Evolutionary conservation across 1,140 invertebrate species (phyloP), one percentile per base, ranked within the genome.

Genomic region (Camponotus pennsylvanicus): DNA sequence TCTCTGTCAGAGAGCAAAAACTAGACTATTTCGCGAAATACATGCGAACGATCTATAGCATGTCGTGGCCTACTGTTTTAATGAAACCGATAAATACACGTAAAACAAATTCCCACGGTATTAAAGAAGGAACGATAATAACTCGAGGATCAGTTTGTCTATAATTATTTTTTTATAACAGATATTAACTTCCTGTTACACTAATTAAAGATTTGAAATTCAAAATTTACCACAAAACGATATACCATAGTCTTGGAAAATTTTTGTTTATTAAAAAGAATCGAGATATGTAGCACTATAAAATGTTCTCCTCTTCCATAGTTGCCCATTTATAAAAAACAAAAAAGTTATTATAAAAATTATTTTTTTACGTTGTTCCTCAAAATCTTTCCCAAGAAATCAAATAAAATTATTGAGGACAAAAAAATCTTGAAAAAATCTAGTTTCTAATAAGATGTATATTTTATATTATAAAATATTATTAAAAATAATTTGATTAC

Each of bases 31-130:
- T 63, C 32, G 55, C 45, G 79, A 75, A 61, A 63, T 75, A 83
- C 55, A n/a, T 15, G 11, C 52, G 40, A 40, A 82, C 67, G 27
- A 34, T 82, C 55, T 45, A 82, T 40, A 83, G 32, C 69, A 42
- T 13, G 52, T 45, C 69, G 40, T 73, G 79, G 11, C 79, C 40
- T 45, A 15, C 42, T 85, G 75, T 86, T 85, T 92, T 90, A 92
- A 92, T 91, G 90, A 91, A 92, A 91, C 75, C 89, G 70, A 90
- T 92, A 92, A 92, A 92, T 92, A 55, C 34, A 49, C 75, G 79
- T 73, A 88, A 91, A 91, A 90, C 90, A 91, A 89, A 92, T 92
- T 90, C 70, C 67, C 42, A 32, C 49, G 15, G 13, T 64, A 80
- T 90, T 89, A 80, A 78, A 63, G n/a, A 8, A 37, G 55, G 18